Base-by-base conservation (phyloP, 2,888 invertebrate species). In the Serripes groenlandicus region DNA sequence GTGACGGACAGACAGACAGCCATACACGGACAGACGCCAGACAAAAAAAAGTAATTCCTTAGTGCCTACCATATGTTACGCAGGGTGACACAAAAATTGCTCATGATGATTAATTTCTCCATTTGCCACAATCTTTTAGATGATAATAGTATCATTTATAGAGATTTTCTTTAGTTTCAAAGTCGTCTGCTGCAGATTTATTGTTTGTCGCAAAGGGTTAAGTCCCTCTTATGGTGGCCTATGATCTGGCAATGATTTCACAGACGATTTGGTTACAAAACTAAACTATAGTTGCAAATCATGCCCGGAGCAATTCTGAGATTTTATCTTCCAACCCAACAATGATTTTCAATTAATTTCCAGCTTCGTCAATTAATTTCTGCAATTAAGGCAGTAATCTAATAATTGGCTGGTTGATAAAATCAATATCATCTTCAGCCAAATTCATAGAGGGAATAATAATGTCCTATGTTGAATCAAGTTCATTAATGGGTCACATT, bases 261-360 rank as follows among this genome's bases (percentile, higher is more conserved):
- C 1, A 21, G 2, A 49, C 49, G 1, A 49, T 21, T 1, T 5
- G 15, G 49, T 5, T 2, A 5, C 18, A 21, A 49, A 15, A 49
- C 49, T 49, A 49, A 49, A n/a, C n/a, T n/a, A n/a, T n/a, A n/a
- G n/a, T n/a, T n/a, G n/a, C n/a, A n/a, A n/a, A 49, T 49, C 49
- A 1, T 3, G 49, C 49, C 49, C 7, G 49, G 21, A 32, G 62
- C 62, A 34, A 7, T 7, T 34, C 28, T 15, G 26, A 23, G 21
- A 23, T 52, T 66, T 52, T 70, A 70, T 70, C 23, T 52, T n/a
- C 52, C 9, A 52, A 34, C 62, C 54, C 30, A 52, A 70, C 70
- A 70, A 52, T 70, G 52, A 70, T 70, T 49, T 70, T 70, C 70
- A 70, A 70, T 70, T 70, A 70, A 70, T 52, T 70, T 70, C 52